Percentiles rank a stretch among this genome's conserved stretches.
Conservation (phyloP, 1,140 invertebrate genomes). For the Scaptomyza pallida region DNA sequence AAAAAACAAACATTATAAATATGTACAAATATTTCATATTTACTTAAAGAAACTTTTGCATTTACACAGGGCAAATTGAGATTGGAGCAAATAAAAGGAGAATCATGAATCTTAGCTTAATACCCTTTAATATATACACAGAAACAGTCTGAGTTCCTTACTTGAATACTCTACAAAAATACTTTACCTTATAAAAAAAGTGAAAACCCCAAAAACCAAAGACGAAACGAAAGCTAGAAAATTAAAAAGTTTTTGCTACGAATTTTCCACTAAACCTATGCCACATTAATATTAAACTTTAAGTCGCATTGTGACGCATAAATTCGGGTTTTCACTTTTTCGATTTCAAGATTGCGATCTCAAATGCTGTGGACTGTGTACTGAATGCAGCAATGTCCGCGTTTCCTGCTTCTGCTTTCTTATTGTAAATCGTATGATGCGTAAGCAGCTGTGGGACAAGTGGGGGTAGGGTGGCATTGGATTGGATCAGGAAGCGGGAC, state of each 20-base stretch:
- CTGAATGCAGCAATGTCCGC: conserved; percentile 58
- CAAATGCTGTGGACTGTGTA: conserved; percentile 18
- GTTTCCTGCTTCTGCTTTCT: conserved; percentile 16
- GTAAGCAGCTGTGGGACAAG: conserved; percentile 45
- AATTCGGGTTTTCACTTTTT: conserved; percentile 53
- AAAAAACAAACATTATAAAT: conserved; percentile 14
- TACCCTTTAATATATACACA: too few species aligned
- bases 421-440: conserved; percentile 43
- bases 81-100: too few species aligned
- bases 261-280: conserved; percentile 25
- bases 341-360: conserved; percentile 53
- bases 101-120: too few species aligned
- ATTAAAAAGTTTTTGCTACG: conserved; percentile 34
- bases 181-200: too few species aligned
- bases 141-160: too few species aligned
- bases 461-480: conserved; percentile 10
- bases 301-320: conserved; percentile 61
- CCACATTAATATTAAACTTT: conserved; percentile 72
- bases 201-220: not conserved
- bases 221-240: conserved; percentile 26
- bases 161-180: too few species aligned
- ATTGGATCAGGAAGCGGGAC: conserved; percentile 1
- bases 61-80: too few species aligned
- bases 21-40: conserved; percentile 17
- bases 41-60: not conserved